Base-by-base conservation (phyloP, 2,888 invertebrate genomes). In the Scrobipalpa atriplicella region DNA sequence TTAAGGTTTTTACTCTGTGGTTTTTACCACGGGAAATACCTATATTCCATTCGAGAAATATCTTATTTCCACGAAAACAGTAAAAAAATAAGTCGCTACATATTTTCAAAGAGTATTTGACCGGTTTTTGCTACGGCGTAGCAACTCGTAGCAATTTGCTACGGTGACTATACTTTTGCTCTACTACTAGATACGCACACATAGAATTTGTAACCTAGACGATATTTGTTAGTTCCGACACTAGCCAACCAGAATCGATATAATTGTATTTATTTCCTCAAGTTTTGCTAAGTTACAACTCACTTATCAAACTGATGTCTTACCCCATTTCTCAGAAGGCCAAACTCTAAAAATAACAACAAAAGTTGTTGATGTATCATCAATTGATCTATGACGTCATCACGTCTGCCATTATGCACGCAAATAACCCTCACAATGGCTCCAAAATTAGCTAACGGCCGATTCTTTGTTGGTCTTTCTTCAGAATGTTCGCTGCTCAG, bases 371-470 rank as follows among this genome's bases (percentile, higher is more conserved):
- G n/a, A 47, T 47, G 47, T 47, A 47, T 47, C 47, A 47, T 47
- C 47, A 16, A 16, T 29, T 29, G 29, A 29, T 29, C 29, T 29
- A 29, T 47, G 47, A 47, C 47, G 47, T 47, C 47, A 47, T 47
- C 47, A 47, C 47, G 47, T 47, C 47, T 47, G 16, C 16, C 47
- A 16, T 47, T 47, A 47, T 16, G 6, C 47, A 16, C 47, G 47
- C 47, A 16, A 47, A 47, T 47, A 47, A 47, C n/a, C 39, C 43
- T 13, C 11, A 13, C 43, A 13, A 43, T 43, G 43, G 11, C 47
- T 47, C 47, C 47, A 47, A 47, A 47, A 47, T 47, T 47, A 47
- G 47, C 47, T 16, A 47, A 47, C 47, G 47, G 47, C 47, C 7
- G 47, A 47, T 47, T n/a, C 47, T 47, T 47, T 47, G 16, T 16